Conservation (phyloP, 2,888 invertebrate species). For the Baccha elongata region DNA sequence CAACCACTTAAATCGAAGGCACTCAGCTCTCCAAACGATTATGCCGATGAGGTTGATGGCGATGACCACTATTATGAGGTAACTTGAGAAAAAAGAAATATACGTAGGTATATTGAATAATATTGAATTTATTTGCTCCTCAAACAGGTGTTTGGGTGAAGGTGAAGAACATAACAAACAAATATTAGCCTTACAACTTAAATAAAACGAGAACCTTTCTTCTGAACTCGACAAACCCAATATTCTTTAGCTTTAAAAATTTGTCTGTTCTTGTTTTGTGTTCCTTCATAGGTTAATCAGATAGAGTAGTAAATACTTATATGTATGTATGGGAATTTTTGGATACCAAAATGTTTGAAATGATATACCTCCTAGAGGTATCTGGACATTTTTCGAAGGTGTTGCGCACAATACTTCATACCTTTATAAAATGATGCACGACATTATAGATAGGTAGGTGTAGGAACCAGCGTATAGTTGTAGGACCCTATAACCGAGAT, state of each 20-base stretch:
- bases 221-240: constrained; percentile 9
- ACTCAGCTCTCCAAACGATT: constrained; percentile 59
- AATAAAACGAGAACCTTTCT: constrained; percentile 13
- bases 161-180: constrained; percentile 43
- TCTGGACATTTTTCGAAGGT: constrained; percentile 45
- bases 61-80: constrained; percentile 63
- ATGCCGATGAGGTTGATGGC: constrained; percentile 56
- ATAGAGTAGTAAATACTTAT: too few relatives aligned
- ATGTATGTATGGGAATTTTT: constrained; percentile 40
- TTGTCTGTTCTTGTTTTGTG: neutral
- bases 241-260: constrained; percentile 4
- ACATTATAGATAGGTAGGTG: constrained; percentile 7
- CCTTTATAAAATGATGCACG: constrained; percentile 15
- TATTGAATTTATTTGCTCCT: constrained; percentile 53
- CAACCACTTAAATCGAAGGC: constrained; percentile 59
- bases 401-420: constrained; percentile 37
- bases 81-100: constrained; percentile 24
- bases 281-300: constrained; percentile 15
- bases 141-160: constrained; percentile 67
- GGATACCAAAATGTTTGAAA: constrained; percentile 41
- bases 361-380: neutral
- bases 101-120: constrained; percentile 43
- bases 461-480: neutral
- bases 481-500: constrained; percentile 58
- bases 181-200: neutral